Evolutionary conservation across 30 jellyfish, hydroid and myxozoan genomes (phyloP).

Genomic region (Catostylus mosaicus): DNA sequence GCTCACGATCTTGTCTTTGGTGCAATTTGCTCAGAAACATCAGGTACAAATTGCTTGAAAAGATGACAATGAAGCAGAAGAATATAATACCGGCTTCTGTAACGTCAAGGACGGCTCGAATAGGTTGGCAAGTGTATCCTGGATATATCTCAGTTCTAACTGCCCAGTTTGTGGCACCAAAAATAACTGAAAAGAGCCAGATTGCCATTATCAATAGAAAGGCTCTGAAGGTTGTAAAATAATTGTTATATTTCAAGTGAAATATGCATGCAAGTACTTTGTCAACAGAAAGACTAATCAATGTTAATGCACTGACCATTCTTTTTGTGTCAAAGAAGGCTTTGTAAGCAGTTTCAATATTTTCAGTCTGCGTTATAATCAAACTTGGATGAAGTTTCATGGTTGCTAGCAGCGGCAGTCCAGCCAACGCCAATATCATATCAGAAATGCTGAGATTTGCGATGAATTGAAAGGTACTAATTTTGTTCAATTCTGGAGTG

Average conservation of each 20-base stretch:
- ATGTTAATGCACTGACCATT: slow-evolving; percentile 45
- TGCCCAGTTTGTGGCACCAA: slow-evolving; percentile 48
- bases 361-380: not conserved
- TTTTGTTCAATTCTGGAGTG: slow-evolving; percentile 40
- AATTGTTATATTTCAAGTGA: slow-evolving; percentile 48
- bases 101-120: slow-evolving; percentile 35
- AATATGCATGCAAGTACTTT: slow-evolving; percentile 69
- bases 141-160: not conserved
- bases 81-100: slow-evolving; percentile 5
- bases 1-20: slow-evolving; percentile 39
- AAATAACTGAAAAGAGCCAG: slow-evolving; percentile 37
- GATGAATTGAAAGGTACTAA: slow-evolving; percentile 61
- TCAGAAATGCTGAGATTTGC: slow-evolving; percentile 57
- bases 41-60: slow-evolving; percentile 53
- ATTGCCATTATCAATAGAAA: not conserved
- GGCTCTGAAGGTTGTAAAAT: slow-evolving; percentile 8
- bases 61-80: slow-evolving; percentile 43
- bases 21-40: slow-evolving; percentile 48
- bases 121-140: slow-evolving; percentile 23
- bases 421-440: slow-evolving; percentile 13
- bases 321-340: slow-evolving; percentile 16
- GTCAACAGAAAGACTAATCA: slow-evolving; percentile 54
- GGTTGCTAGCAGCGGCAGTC: slow-evolving; percentile 29
- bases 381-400: slow-evolving; percentile 13
- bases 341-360: slow-evolving; percentile 4